Base-by-base conservation (phyloP, 2,113 vertebrate genomes). In the Tautogolabrus adspersus region DNA sequence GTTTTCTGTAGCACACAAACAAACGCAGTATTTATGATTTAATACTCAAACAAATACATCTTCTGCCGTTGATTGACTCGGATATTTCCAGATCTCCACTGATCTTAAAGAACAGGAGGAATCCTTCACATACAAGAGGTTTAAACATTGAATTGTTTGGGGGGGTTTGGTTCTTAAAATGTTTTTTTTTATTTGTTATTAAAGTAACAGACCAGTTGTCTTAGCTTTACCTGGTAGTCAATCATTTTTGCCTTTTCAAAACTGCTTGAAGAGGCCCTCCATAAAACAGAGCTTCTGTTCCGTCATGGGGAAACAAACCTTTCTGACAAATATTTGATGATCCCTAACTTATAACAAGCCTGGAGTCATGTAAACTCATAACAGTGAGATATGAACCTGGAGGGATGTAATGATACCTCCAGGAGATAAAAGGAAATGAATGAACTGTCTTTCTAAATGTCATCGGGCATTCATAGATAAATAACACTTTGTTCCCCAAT, bases 371-470 rank as follows among this genome's bases (percentile, higher is more conserved):
- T 12, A 16, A 52, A 51, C 30, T 42, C 7, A 10, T 12, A 23
- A 8, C 15, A 30, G 58, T 10, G 19, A 67, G 49, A 77, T 3
- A 12, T 59, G 21, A 49, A 18, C 57, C 34, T 65, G 9, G 10
- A 52, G 30, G 34, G 62, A 52, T 52, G 49, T 52, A 9, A 21
- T 21, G 49, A 52, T 52, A 52, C 18, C 19, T 21, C 49, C n/a
- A 52, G 49, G 47, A 8, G 18, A n/a, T n/a, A 51, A 18, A 26
- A 67, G 68, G 51, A 40, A 21, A 51, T 62, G 42, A 1, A 49
- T 42, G n/a, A 42, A 46, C 7, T 30, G 38, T 55, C 23, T 30
- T 26, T 47, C 54, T 55, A 72, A 37, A 34, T 72, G 38, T 61
- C 11, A 16, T 1, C 38, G 42, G 52, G n/a, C 42, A 16, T 21